Conservation (phyloP, 2,888 invertebrate species). For the Brachylomia viminalis region DNA sequence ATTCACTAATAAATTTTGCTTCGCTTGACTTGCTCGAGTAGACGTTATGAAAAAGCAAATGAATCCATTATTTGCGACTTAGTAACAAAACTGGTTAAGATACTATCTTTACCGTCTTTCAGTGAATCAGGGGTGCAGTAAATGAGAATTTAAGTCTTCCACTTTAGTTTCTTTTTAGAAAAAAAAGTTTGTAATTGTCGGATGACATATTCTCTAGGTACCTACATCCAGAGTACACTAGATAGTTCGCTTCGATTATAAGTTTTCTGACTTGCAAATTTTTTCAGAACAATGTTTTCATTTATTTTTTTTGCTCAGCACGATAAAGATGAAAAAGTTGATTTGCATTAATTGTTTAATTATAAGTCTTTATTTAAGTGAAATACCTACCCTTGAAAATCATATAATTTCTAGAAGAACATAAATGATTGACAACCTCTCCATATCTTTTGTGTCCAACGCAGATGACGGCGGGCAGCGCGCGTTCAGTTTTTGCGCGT, state of each 20-base stretch:
- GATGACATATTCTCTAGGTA: not conserved
- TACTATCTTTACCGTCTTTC: slow-evolving; percentile 16
- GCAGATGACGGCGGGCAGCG: slow-evolving; percentile 88
- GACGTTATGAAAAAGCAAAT: slow-evolving; percentile 46
- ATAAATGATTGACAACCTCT: slow-evolving; percentile 64
- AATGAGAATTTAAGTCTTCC: not conserved
- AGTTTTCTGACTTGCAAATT: not conserved
- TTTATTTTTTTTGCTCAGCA: not conserved
- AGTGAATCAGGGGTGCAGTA: not conserved
- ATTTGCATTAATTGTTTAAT: no score
- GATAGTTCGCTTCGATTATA: not conserved
- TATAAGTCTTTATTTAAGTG: no score
- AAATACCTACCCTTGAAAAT: not conserved
- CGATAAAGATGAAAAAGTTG: not conserved
- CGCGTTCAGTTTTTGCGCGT: slow-evolving; percentile 89
- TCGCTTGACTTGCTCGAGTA: slow-evolving; percentile 27
- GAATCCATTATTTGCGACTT: slow-evolving; percentile 24
- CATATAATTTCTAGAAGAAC: not conserved
- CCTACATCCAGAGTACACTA: not conserved
- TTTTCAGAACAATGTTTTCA: not conserved
- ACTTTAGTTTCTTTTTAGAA: not conserved
- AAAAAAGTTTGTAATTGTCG: no score
- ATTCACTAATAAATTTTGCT: slow-evolving; percentile 27
- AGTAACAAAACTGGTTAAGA: slow-evolving; percentile 27
- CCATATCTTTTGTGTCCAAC: slow-evolving; percentile 70